phyloP scores from a whole-genome alignment of 2,888 invertebrate genomes.

The Eudemis profundana region DNA sequence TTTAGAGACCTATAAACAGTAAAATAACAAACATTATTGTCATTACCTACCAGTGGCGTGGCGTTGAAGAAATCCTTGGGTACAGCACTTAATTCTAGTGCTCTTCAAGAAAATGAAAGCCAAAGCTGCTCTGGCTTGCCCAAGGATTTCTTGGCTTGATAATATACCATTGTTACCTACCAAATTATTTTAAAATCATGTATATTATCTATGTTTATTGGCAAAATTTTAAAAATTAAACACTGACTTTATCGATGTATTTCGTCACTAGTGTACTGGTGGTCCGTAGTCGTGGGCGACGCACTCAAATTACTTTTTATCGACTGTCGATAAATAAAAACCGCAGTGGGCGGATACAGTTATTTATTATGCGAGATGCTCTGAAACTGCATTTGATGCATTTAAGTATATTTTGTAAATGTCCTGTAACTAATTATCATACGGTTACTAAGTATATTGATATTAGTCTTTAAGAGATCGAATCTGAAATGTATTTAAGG shows the following conservation, averaged over 20 bases:
- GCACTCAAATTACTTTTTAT: constrained; percentile 53
- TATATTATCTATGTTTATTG: background rate
- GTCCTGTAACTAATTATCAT: too few species aligned
- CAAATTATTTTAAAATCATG: background rate
- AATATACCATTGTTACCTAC: background rate
- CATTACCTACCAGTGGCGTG: too few species aligned
- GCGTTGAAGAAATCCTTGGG: too few species aligned
- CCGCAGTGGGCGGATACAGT: constrained; percentile 53
- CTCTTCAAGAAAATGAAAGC: too few species aligned
- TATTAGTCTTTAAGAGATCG: too few species aligned
- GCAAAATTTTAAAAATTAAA: background rate
- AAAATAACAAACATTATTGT: too few species aligned
- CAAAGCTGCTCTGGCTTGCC: too few species aligned
- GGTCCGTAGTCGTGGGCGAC: constrained; percentile 48
- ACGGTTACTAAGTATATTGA: too few species aligned
- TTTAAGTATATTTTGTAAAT: constrained; percentile 18
- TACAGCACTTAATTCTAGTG: too few species aligned
- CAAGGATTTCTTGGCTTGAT: too few species aligned
- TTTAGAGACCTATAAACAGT: too few species aligned
- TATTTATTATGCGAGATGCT: constrained; percentile 44
- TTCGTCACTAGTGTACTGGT: constrained; percentile 22
- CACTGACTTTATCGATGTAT: constrained; percentile 10
- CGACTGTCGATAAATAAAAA: constrained; percentile 46
- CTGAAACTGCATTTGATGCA: constrained; percentile 19
- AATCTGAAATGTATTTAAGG: too few species aligned